These are phyloP conservation scores for Sorex araneus DNA, from an alignment of 2,113 vertebrate species.

Conservation along the genomic window DNA sequence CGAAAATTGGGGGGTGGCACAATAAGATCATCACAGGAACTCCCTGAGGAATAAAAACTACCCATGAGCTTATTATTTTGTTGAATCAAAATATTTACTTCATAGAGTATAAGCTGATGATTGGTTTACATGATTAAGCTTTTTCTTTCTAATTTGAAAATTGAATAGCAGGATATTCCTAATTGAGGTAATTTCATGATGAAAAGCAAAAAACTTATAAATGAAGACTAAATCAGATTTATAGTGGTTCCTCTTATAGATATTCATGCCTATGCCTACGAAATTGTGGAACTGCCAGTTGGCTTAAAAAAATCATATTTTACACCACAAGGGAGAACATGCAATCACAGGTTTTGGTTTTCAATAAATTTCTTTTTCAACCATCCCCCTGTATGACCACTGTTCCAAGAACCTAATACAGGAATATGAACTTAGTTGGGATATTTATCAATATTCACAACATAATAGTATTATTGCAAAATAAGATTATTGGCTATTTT, in stretches of 20 bases:
- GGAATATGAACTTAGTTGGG: not conserved
- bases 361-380: not conserved
- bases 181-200: not conserved
- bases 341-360: not conserved
- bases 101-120: not conserved
- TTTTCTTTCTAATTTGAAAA: slow-evolving; percentile 13
- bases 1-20: not conserved
- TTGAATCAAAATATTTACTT: slow-evolving; percentile 55
- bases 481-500: not conserved
- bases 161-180: not conserved
- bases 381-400: fast-evolving
- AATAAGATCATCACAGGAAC: not conserved
- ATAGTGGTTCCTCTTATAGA: not conserved
- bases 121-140: not conserved
- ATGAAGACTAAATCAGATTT: not conserved
- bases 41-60: not conserved
- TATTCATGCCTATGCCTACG: not conserved
- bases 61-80: not conserved
- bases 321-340: not conserved
- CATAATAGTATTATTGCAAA: not conserved
- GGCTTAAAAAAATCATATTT: not conserved
- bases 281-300: not conserved
- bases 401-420: not conserved
- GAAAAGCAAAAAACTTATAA: slow-evolving; percentile 32
- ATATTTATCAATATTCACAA: not conserved